Conservation (phyloP, 2,888 invertebrate species). For the Adelphocoris suturalis region DNA sequence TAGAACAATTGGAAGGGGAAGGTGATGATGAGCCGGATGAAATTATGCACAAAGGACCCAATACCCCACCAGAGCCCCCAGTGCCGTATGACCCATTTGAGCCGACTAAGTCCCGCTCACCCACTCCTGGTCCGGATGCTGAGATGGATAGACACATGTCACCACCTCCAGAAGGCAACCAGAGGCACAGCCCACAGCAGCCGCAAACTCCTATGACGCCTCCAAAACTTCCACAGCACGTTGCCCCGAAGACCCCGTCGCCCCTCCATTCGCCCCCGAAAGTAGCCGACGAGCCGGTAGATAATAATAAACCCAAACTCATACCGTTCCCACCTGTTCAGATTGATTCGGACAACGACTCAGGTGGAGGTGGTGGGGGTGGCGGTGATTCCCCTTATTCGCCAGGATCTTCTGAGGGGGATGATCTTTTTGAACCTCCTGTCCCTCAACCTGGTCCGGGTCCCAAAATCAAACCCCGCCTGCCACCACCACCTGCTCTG, state of each 20-base stretch:
- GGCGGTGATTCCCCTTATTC: conserved; percentile 87
- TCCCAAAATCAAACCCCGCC: conserved; percentile 69
- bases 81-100: conserved; percentile 94
- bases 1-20: conserved; percentile 78
- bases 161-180: conserved; percentile 64
- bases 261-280: conserved; percentile 72
- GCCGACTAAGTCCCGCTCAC: conserved; percentile 90
- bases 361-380: conserved; percentile 70
- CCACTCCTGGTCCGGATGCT: conserved; percentile 76
- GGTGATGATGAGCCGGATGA: conserved; percentile 77
- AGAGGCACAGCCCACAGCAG: conserved; percentile 44
- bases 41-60: conserved; percentile 83
- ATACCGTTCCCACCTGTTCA: conserved; percentile 60
- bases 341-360: conserved; percentile 67
- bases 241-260: conserved; percentile 71
- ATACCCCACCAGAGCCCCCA: conserved; percentile 86
- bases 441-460: conserved; percentile 63
- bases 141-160: conserved; percentile 62
- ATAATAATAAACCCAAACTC: conserved; percentile 55
- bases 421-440: conserved; percentile 74
- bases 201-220: conserved; percentile 68
- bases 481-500: conserved; percentile 23
- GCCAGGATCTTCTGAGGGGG: conserved; percentile 88
- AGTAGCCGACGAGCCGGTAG: conserved; percentile 60
- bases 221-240: conserved; percentile 64